These are phyloP conservation scores for Myopa tessellatipennis DNA, from an alignment of 2,888 invertebrate species.

Conservation along the genomic window DNA sequence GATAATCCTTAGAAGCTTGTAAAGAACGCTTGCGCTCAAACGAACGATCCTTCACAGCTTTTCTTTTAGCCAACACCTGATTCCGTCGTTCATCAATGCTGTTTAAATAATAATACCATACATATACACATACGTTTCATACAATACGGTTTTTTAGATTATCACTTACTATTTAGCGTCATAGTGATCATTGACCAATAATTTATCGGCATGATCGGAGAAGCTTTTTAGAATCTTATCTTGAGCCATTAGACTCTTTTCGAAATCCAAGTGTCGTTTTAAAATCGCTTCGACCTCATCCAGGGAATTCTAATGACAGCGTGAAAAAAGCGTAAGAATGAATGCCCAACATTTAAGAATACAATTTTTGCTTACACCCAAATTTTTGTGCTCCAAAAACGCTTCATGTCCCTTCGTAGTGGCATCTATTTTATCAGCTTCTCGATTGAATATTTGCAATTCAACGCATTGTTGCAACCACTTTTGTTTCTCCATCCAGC, in stretches of 20 bases:
- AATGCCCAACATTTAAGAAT: neutral
- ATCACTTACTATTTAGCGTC: slow-evolving; percentile 79
- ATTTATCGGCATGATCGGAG: slow-evolving; percentile 82
- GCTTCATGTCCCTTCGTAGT: slow-evolving; percentile 94
- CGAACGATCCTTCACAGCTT: slow-evolving; percentile 79
- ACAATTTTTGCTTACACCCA: slow-evolving; percentile 75
- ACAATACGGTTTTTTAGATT: neutral
- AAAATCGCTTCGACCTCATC: slow-evolving; percentile 92
- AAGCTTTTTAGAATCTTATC: slow-evolving; percentile 90
- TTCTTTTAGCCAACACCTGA: slow-evolving; percentile 80
- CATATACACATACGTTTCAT: neutral
- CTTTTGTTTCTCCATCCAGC: slow-evolving; percentile 88
- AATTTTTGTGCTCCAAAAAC: slow-evolving; percentile 87
- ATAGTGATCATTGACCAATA: slow-evolving; percentile 84
- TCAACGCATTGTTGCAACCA: slow-evolving; percentile 89
- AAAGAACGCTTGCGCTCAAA: slow-evolving; percentile 80
- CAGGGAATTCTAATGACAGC: slow-evolving; percentile 75
- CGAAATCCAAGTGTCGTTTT: slow-evolving; percentile 93
- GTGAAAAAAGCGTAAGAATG: neutral
- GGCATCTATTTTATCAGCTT: slow-evolving; percentile 97
- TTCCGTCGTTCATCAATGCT: slow-evolving; percentile 79
- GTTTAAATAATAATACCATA: slow-evolving; percentile 10
- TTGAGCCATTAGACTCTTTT: slow-evolving; percentile 91
- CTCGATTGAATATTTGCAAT: slow-evolving; percentile 91
- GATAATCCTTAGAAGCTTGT: slow-evolving; percentile 87